Evolutionary conservation across 2,797 vertebrate genomes (phyloP), one percentile per base, ranked within the genome.

Genomic region (Podarcis siculus): DNA sequence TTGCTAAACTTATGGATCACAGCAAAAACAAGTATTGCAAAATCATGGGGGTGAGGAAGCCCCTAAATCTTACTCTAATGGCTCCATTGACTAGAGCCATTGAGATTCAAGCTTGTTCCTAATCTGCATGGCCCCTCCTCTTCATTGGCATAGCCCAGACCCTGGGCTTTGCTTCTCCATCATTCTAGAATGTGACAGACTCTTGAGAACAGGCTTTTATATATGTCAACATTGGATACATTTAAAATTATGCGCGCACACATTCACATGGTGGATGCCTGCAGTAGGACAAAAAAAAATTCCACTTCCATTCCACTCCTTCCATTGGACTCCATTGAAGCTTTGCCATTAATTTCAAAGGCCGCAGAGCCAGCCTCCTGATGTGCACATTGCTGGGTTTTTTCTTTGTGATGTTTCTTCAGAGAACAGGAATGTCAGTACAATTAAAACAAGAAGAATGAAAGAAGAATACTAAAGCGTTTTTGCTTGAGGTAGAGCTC

Each of bases 271-370:
- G 23, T 61, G 69, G 39, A 66, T 66, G 67, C 37, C 79, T 73
- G 39, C 5, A 79, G 21, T 42, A 79, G 49, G 17, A 42, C 19
- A n/a, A 8, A n/a, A 10, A 75, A 61, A 45, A 80, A 85, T 39
- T 39, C 17, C 27, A 39, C 32, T 84, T 79, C 76, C 61, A 21
- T 42, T 75, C 66, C 27, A 17, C 17, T 21, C 19, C 21, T 35
- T 85, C 69, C 19, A 39, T 4, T 83, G 45, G 45, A 72, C 12
- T 71, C 73, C 61, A 12, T 76, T 64, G 55, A 81, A 89, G 76
- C 69, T 55, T 81, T 89, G 55, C 58, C 87, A 67, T 85, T 66
- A 27, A 81, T 89, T 89, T 85, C 87, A 89, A 81, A 89, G 58
- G 77, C 83, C 55, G 2, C 78, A 75, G 64, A 64, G 61, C 86